Evolutionary conservation across 2,113 vertebrate genomes (phyloP), one percentile per base, ranked within the genome.

Genomic region (Protomyctophum bolini): DNA sequence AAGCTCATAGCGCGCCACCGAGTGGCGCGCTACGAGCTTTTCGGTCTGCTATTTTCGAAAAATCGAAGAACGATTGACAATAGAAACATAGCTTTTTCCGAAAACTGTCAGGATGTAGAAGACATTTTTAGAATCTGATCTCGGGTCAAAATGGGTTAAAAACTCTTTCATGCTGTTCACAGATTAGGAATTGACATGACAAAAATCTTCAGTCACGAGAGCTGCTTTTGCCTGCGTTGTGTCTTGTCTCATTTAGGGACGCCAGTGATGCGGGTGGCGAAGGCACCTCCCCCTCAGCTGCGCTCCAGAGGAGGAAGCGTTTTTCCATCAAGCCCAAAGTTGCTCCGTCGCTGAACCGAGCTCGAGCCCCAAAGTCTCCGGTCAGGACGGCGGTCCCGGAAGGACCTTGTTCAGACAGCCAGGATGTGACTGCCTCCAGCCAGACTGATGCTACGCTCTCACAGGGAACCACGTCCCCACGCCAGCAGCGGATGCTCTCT

Each of bases 241-340:
- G 28, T 11, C 14, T 29, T 11, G 14, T 55, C n/a, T 47, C 56
- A 14, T 83, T 12, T 76, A 98, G 96, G 3, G 76, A 89, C 85
- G 87, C 79, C 61, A 90, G 85, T 63, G 82, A 72, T 2, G 75
- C 80, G 76, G 80, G 51, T 76, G 77, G 67, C 12, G 91, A 84
- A 60, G 82, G 67, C 67, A 84, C 90, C 63, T 68, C 75, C 71
- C 60, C 88, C n/a, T 79, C 89, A 33, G 71, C 88, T 67, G 91
- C 85, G 48, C 62, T 90, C 0, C 96, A 95, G 85, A 95, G 96
- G 84, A 95, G 96, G 89, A 97, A 97, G 72, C 92, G 95, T 6
- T 88, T 96, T 75, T 92, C 94, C 58, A 91, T 95, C 63, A 87
- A 92, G 76, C 94, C 95, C 33, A 96, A 94, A 85, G 85, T 92